phyloP scores from a whole-genome alignment of 1,140 invertebrate species.

The Panonychus citri region DNA sequence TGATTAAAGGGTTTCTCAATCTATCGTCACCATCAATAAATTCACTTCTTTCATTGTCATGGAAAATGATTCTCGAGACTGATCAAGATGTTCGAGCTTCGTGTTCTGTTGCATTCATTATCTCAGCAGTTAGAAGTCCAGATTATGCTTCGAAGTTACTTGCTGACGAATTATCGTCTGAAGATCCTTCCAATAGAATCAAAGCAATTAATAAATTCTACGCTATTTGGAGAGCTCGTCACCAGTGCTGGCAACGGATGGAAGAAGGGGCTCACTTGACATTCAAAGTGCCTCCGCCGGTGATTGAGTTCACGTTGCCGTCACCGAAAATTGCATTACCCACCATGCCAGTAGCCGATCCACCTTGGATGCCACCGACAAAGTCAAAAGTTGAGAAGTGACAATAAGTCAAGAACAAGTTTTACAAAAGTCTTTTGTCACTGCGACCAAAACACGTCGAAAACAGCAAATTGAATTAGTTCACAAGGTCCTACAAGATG shows the following conservation, averaged over 20 bases:
- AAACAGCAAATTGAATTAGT: constrained; percentile 97
- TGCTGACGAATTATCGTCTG: constrained; percentile 55
- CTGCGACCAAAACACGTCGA: constrained; percentile 89
- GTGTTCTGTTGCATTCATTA: constrained; percentile 65
- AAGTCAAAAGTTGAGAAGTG: constrained; percentile 97
- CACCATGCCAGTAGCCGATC: constrained; percentile 78
- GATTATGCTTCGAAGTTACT: constrained; percentile 65
- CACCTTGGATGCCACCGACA: constrained; percentile 91
- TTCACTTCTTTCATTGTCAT: constrained; percentile 66
- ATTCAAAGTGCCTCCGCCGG: constrained; percentile 91
- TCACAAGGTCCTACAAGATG: constrained; percentile 71
- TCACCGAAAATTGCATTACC: constrained; percentile 95
- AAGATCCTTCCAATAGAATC: constrained; percentile 46
- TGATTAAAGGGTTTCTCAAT: constrained; percentile 77
- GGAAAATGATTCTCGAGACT: constrained; percentile 70
- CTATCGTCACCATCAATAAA: constrained; percentile 64
- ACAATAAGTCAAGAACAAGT: constrained; percentile 94
- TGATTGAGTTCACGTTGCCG: constrained; percentile 93
- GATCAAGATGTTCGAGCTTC: constrained; percentile 29
- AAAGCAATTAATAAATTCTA: constrained; percentile 49
- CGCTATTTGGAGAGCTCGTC: constrained; percentile 74
- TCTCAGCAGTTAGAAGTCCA: constrained; percentile 68
- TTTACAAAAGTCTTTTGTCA: constrained; percentile 77
- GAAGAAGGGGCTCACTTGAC: constrained; percentile 81
- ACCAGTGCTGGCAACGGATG: constrained; percentile 96